These are phyloP conservation scores for Chloebia gouldiae DNA, from an alignment of 2,113 vertebrate species.

Conservation along the genomic window DNA sequence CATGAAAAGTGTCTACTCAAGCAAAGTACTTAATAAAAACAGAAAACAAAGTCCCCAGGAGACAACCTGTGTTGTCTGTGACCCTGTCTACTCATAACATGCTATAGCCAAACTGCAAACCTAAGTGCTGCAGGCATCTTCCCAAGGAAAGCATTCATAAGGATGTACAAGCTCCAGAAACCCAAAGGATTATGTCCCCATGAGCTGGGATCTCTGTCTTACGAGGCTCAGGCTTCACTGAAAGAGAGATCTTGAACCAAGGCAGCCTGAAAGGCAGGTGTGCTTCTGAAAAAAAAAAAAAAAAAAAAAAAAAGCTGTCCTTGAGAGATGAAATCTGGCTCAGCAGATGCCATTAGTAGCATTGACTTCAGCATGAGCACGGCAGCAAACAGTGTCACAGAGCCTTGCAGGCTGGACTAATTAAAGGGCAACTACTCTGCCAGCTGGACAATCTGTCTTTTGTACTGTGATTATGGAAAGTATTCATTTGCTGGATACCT, in stretches of 20 bases:
- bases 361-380: neutral
- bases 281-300: fast-evolving
- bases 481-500: neutral
- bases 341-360: neutral
- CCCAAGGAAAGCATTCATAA: neutral
- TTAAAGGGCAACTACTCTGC: neutral
- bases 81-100: neutral
- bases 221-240: neutral
- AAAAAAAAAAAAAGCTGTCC: neutral
- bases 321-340: neutral
- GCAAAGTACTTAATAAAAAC: neutral
- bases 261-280: neutral
- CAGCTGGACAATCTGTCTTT: neutral
- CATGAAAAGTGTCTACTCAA: neutral
- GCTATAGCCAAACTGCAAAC: neutral
- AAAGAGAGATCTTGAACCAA: neutral
- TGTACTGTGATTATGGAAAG: neutral
- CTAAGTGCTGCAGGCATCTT: neutral
- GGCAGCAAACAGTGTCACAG: neutral
- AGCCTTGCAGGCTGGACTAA: neutral
- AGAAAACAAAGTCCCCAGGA: neutral
- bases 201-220: neutral
- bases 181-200: neutral
- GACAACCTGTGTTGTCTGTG: neutral
- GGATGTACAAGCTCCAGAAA: neutral